Evolutionary conservation across 1,140 invertebrate species (phyloP).

Genomic region (Drosophila melanogaster): DNA sequence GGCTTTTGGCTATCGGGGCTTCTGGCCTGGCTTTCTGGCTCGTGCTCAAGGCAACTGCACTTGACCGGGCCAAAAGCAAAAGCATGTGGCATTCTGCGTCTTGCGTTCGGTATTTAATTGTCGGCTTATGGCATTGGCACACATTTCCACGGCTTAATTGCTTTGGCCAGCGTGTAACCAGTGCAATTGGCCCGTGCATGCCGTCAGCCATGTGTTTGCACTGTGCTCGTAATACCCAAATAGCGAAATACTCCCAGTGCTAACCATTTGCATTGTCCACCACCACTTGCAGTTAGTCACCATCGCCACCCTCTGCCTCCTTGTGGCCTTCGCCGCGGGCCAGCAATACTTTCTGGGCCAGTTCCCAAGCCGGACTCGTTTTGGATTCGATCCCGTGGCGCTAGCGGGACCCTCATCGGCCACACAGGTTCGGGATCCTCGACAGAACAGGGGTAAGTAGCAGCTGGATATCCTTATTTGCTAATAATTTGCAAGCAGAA

Average conservation of each 20-base stretch:
- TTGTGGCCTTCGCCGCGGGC: conserved; percentile 70
- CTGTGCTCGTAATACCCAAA: background rate
- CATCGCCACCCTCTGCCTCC: conserved; percentile 72
- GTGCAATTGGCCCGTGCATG: conserved; percentile 31
- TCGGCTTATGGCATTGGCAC: conserved; percentile 72
- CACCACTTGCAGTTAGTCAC: conserved; percentile 73
- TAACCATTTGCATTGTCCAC: conserved; percentile 9
- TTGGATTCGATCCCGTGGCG: conserved; percentile 66
- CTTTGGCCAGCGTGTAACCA: conserved; percentile 57
- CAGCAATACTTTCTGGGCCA: conserved; percentile 78
- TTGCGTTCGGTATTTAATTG: conserved; percentile 58
- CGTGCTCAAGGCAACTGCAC: conserved; percentile 60
- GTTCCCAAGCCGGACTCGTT: conserved; percentile 59
- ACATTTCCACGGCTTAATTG: conserved; percentile 74
- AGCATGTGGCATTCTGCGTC: conserved; percentile 56
- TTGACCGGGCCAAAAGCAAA: conserved; percentile 51
- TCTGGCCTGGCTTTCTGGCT: conserved; percentile 23
- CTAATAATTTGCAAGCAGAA: too few relatives aligned
- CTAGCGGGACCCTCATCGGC: conserved; percentile 57
- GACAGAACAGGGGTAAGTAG: conserved; percentile 77
- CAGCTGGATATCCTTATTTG: background rate
- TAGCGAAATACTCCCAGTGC: background rate
- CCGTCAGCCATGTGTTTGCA: background rate
- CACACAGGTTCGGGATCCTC: conserved; percentile 71
- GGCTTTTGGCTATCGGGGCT: conserved; percentile 6